Evolutionary conservation across 2,113 vertebrate species (phyloP).

Genomic region (Bubo bubo): DNA sequence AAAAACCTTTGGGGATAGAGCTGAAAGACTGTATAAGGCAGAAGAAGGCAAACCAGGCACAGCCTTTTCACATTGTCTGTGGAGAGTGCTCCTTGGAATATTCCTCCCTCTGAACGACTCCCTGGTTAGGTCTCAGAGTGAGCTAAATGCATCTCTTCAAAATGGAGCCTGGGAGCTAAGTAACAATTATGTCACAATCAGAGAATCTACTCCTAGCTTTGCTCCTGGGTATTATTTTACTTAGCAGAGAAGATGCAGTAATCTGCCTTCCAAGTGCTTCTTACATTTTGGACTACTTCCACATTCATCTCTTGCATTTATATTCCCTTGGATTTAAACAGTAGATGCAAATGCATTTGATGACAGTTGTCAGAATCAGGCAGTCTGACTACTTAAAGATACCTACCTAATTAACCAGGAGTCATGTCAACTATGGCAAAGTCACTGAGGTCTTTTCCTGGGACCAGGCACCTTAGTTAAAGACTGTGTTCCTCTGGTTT

Average conservation of each 20-base stretch:
- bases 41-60: background rate
- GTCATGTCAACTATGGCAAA: background rate
- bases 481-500: background rate
- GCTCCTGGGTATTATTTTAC: slow-evolving; percentile 15
- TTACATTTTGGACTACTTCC: background rate
- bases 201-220: background rate
- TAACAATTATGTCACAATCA: background rate
- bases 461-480: background rate
- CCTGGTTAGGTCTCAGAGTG: background rate
- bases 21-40: background rate
- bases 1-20: background rate
- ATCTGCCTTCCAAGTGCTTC: background rate
- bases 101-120: background rate
- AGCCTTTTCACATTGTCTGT: background rate
- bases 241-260: background rate
- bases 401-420: background rate
- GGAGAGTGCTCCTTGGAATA: background rate
- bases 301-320: background rate
- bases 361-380: background rate
- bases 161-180: background rate
- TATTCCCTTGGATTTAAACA: slow-evolving; percentile 1
- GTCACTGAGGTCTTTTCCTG: background rate
- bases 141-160: background rate
- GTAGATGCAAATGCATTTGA: background rate
- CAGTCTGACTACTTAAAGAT: background rate